phyloP scores from a whole-genome alignment of 1,140 invertebrate genomes.

The Galleria mellonella region DNA sequence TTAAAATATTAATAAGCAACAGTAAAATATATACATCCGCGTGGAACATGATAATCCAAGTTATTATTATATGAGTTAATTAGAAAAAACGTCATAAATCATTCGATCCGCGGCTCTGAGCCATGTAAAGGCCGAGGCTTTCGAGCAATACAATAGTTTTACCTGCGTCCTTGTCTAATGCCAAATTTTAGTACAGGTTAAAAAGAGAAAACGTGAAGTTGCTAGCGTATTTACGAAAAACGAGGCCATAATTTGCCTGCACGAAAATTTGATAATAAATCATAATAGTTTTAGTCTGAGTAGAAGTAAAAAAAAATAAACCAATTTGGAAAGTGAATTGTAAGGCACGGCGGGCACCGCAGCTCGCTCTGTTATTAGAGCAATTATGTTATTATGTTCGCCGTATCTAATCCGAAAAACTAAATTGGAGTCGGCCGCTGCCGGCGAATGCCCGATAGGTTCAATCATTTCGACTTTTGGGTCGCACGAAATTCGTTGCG shows the following conservation, averaged over 20 bases:
- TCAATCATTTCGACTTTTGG: slow-evolving; percentile 69
- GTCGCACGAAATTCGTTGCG: slow-evolving; percentile 72
- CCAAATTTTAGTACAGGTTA: slow-evolving; percentile 16
- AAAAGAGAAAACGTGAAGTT: slow-evolving; percentile 41
- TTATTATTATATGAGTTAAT: slow-evolving; percentile 68
- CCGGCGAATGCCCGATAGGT: slow-evolving; percentile 67
- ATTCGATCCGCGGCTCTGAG: slow-evolving; percentile 47
- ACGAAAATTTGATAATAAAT: slow-evolving; percentile 73
- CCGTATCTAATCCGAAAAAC: slow-evolving; percentile 73
- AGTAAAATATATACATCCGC: slow-evolving; percentile 47
- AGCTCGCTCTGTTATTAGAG: slow-evolving; percentile 66
- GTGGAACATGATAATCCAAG: slow-evolving; percentile 65
- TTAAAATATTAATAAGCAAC: slow-evolving; percentile 35
- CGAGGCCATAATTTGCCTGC: slow-evolving; percentile 65
- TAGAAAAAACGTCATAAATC: slow-evolving; percentile 66
- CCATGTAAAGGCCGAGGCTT: slow-evolving; percentile 43
- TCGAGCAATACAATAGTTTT: slow-evolving; percentile 49
- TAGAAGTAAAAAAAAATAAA: slow-evolving; percentile 67
- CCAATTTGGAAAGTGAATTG: slow-evolving; percentile 74
- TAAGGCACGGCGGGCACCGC: slow-evolving; percentile 60
- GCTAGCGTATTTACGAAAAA: slow-evolving; percentile 42
- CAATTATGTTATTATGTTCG: slow-evolving; percentile 74
- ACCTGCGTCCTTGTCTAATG: slow-evolving; percentile 45
- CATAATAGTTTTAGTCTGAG: slow-evolving; percentile 73
- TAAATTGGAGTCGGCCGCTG: slow-evolving; percentile 71